A percentile compares a stretch with the other conserved stretches of the same genome.
Evolutionary conservation across 2,797 vertebrate genomes (phyloP).

Genomic region (Schizopygopsis pylzovi): DNA sequence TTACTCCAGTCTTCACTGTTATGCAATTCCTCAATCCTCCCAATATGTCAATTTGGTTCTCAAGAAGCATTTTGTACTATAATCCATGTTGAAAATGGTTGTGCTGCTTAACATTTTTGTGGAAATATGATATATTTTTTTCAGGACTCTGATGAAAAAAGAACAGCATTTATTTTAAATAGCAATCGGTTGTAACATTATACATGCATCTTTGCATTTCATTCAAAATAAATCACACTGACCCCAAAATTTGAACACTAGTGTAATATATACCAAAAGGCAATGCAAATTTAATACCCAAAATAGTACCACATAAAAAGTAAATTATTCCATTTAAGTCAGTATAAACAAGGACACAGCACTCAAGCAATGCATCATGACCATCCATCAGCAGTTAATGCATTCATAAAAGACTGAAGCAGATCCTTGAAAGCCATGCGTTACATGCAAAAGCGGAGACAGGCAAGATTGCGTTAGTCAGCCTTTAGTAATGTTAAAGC

Average conservation of each 20-base stretch:
- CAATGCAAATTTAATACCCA: neutral
- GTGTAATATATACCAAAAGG: neutral
- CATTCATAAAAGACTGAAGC: slow-evolving; percentile 52
- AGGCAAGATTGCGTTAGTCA: slow-evolving; percentile 47
- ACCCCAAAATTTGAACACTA: neutral
- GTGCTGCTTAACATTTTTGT: neutral
- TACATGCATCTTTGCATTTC: neutral
- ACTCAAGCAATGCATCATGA: slow-evolving; percentile 39
- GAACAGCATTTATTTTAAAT: neutral
- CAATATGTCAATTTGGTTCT: neutral
- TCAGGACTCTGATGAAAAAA: neutral
- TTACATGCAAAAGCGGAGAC: slow-evolving; percentile 69
- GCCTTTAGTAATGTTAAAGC: slow-evolving; percentile 18
- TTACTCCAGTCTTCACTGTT: neutral
- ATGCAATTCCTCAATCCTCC: neutral
- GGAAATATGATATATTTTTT: neutral
- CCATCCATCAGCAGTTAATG: slow-evolving; percentile 39
- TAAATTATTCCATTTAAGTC: neutral
- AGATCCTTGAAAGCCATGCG: slow-evolving; percentile 66
- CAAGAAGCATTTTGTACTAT: neutral
- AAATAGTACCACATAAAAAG: slow-evolving; percentile 3
- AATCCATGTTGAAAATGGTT: neutral
- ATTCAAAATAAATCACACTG: neutral
- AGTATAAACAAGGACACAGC: slow-evolving; percentile 16
- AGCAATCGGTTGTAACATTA: neutral